Conservation (phyloP, 2,113 vertebrate genomes). For the Scatophagus argus region DNA sequence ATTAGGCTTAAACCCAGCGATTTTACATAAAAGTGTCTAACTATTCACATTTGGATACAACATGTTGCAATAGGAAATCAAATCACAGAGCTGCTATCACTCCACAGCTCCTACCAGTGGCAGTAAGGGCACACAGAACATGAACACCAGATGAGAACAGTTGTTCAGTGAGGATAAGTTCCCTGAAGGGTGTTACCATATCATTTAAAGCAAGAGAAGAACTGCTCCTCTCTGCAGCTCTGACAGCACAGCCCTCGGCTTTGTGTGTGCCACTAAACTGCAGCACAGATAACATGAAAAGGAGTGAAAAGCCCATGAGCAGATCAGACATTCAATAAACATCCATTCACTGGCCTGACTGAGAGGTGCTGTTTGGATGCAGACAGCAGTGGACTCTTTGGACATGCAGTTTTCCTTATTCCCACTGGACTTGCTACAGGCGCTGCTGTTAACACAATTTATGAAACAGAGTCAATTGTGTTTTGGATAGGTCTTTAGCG, state of each 20-base stretch:
- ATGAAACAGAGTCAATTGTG: slow-evolving; percentile 50
- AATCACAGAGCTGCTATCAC: slow-evolving; percentile 33
- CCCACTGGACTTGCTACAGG: not conserved
- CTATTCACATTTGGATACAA: slow-evolving; percentile 12
- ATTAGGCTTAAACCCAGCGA: not conserved
- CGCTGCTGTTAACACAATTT: slow-evolving; percentile 33
- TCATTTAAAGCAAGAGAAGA: slow-evolving; percentile 34
- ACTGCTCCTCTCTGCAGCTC: slow-evolving; percentile 13
- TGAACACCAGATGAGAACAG: slow-evolving; percentile 44
- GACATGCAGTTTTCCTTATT: slow-evolving; percentile 20
- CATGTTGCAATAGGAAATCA: slow-evolving; percentile 34
- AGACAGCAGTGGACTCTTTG: slow-evolving; percentile 6
- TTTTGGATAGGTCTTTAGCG: slow-evolving; percentile 55
- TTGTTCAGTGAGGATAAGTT: slow-evolving; percentile 22
- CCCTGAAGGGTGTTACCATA: slow-evolving; percentile 25
- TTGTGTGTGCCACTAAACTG: not conserved
- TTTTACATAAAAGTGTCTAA: slow-evolving; percentile 3
- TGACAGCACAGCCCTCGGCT: slow-evolving; percentile 17
- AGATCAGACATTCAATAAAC: slow-evolving; percentile 32
- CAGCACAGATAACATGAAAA: slow-evolving; percentile 13
- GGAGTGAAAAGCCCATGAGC: slow-evolving; percentile 17
- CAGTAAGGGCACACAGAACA: slow-evolving; percentile 37
- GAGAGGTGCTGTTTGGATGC: slow-evolving; percentile 15
- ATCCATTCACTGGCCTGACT: slow-evolving; percentile 2
- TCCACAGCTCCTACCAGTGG: slow-evolving; percentile 80